Conservation (phyloP, 1,140 invertebrate species). For the Papilio aristodemus region DNA sequence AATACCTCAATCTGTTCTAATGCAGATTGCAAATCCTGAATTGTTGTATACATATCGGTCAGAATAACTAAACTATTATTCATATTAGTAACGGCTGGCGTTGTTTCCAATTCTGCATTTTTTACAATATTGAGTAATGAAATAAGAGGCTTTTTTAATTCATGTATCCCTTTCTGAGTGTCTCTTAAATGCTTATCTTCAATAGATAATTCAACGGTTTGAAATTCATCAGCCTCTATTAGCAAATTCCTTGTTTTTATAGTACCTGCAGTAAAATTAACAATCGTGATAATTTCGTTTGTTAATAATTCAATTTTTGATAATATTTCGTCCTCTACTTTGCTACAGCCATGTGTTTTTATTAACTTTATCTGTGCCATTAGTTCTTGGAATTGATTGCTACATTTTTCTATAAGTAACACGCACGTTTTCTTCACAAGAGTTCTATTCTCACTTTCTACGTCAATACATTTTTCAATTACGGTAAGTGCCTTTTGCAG, state of each 20-base stretch:
- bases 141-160: slow-evolving; percentile 67
- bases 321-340: slow-evolving; percentile 45
- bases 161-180: slow-evolving; percentile 76
- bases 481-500: slow-evolving; percentile 83
- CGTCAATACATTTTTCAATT: slow-evolving; percentile 85
- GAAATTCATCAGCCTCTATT: slow-evolving; percentile 78
- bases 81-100: slow-evolving; percentile 43
- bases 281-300: slow-evolving; percentile 75
- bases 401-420: slow-evolving; percentile 82
- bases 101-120: slow-evolving; percentile 51
- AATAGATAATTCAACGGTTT: slow-evolving; percentile 66
- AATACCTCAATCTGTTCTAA: slow-evolving; percentile 74
- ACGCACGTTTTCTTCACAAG: slow-evolving; percentile 84
- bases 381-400: slow-evolving; percentile 76
- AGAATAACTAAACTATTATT: slow-evolving; percentile 64
- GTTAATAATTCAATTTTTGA: slow-evolving; percentile 70
- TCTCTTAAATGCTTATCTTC: slow-evolving; percentile 76
- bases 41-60: slow-evolving; percentile 77
- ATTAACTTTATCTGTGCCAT: slow-evolving; percentile 53
- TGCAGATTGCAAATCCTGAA: slow-evolving; percentile 78
- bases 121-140: slow-evolving; percentile 62
- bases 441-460: slow-evolving; percentile 83
- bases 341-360: slow-evolving; percentile 41
- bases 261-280: slow-evolving; percentile 78
- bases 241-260: slow-evolving; percentile 77